Base-by-base conservation (phyloP, 2,113 vertebrate genomes). In the Ptilorrhoa leucosticta region DNA sequence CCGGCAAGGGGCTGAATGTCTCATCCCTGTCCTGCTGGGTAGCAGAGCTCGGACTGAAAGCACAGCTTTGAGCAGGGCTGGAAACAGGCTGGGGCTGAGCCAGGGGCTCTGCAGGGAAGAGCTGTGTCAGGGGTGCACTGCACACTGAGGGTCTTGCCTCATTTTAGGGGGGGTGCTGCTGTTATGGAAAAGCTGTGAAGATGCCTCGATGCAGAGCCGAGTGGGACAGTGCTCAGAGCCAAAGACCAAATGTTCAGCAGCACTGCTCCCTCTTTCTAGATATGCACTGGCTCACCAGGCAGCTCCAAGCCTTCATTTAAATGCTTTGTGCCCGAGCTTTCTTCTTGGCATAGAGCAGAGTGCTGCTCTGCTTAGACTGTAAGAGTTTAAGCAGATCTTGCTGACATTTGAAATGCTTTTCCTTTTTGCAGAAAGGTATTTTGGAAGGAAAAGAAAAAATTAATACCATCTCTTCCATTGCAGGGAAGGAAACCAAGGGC, bases 351-450 rank as follows among this genome's bases (percentile, higher is more conserved):
- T 53, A 26, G 19, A 58, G 42, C 57, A 26, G 39, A 63, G 47
- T 4, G 24, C 92, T 79, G 70, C 82, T 79, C 66, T 82, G 48
- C 82, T 93, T 39, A 90, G 65, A 44, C 92, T 85, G 20, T 26
- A 51, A 93, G 77, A 95, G 53, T 87, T 93, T 91, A 76, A 83
- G 66, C 66, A 80, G 90, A 72, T 85, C 70, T 89, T 93, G 61
- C 90, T 96, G 92, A 75, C 66, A 45, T 94, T 88, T 79, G 48
- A 85, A 86, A 92, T 86, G 47, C 82, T 85, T 93, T 85, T 48
- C 37, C 15, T 87, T 92, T 90, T 68, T 94, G 65, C 84, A 69
- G 70, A 89, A 94, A 91, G 45, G 73, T 92, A 51, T 76, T 95
- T 95, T 95, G 77, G 65, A 87, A 89, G 44, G 35, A 90, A 87